Evolutionary conservation across 2,113 vertebrate genomes (phyloP).

Genomic region (Felis catus): DNA sequence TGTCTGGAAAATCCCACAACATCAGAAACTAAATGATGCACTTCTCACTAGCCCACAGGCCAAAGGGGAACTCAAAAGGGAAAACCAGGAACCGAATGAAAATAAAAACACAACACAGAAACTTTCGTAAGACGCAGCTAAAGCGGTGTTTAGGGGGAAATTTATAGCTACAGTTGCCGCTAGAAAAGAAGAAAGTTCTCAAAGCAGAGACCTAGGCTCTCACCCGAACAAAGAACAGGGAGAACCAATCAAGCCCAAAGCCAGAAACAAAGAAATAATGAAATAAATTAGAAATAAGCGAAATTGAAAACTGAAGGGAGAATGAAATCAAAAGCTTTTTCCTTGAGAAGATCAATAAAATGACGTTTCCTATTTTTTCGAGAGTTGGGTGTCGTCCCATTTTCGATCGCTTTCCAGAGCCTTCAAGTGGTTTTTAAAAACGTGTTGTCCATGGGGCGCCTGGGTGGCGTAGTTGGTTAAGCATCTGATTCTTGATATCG

Average conservation of each 20-base stretch:
- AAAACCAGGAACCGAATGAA: neutral
- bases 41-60: neutral
- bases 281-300: neutral
- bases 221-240: neutral
- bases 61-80: neutral
- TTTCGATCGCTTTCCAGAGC: neutral
- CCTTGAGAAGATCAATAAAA: neutral
- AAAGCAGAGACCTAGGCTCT: neutral
- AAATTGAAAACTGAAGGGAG: neutral
- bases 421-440: neutral
- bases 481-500: neutral
- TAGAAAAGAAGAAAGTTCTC: neutral
- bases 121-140: neutral
- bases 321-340: neutral
- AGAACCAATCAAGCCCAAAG: neutral
- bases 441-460: neutral
- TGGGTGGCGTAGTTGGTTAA: neutral
- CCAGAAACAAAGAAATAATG: neutral
- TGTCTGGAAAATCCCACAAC: neutral
- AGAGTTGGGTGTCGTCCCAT: neutral
- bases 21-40: neutral
- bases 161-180: neutral
- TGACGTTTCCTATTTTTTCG: neutral
- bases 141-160: neutral
- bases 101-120: neutral